Conservation (phyloP, 2,888 invertebrate genomes). For the Lymantria monacha region DNA sequence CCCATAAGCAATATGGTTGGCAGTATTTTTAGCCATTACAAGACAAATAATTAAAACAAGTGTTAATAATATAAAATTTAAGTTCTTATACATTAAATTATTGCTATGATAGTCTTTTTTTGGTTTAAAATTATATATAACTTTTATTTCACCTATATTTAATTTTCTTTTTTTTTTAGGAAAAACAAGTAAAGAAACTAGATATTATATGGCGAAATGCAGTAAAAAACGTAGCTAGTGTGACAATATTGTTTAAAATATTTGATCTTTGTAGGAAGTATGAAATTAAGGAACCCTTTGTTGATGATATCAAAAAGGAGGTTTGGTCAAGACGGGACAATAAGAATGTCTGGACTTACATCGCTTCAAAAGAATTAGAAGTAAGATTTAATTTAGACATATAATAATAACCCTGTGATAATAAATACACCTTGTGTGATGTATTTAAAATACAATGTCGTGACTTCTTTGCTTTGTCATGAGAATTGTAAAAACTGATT, state of each 20-base stretch:
- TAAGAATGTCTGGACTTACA: slow-evolving; percentile 67
- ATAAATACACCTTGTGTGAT: background rate
- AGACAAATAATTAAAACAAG: no score
- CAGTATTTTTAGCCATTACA: no score
- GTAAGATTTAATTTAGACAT: slow-evolving; percentile 37
- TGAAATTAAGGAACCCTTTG: slow-evolving; percentile 82
- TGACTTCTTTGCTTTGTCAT: no score
- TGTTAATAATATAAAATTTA: no score
- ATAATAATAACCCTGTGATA: background rate
- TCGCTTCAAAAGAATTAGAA: slow-evolving; percentile 68
- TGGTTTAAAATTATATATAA: background rate
- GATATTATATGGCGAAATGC: slow-evolving; percentile 84
- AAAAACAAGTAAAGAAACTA: slow-evolving; percentile 78
- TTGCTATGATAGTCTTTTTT: background rate
- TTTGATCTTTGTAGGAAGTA: slow-evolving; percentile 82
- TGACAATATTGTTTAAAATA: slow-evolving; percentile 83
- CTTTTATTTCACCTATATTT: background rate
- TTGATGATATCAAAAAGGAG: slow-evolving; percentile 54
- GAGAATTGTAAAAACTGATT: no score
- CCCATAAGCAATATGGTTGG: no score
- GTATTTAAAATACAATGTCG: no score
- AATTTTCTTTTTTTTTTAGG: slow-evolving; percentile 40
- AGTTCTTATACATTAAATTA: no score
- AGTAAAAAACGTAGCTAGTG: slow-evolving; percentile 77
- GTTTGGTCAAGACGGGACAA: slow-evolving; percentile 59